Conservation (phyloP, 2,113 vertebrate species). For the Pangasianodon hypophthalmus region DNA sequence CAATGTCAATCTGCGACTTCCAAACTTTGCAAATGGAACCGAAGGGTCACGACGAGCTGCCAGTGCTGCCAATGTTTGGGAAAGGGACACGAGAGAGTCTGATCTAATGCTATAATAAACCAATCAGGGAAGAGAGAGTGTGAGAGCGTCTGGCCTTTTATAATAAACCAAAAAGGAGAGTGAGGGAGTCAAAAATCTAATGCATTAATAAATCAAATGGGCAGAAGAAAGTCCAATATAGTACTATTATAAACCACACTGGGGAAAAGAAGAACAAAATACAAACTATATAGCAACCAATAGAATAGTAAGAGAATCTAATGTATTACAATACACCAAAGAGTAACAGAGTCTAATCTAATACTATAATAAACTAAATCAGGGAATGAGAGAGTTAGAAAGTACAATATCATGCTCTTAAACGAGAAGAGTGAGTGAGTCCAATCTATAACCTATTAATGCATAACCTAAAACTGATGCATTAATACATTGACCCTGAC, state of each 20-base stretch:
- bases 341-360: neutral
- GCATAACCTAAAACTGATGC: neutral
- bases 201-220: neutral
- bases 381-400: too few species aligned
- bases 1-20: neutral
- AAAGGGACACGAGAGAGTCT: neutral
- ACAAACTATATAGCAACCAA: neutral
- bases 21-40: neutral
- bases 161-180: neutral
- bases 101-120: neutral
- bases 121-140: neutral
- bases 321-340: neutral
- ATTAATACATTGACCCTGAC: neutral
- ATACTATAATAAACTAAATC: too few species aligned
- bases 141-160: too few species aligned
- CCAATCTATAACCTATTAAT: neutral
- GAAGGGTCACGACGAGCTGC: neutral
- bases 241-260: neutral
- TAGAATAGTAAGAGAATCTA: neutral
- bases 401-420: too few species aligned
- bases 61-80: neutral
- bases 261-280: neutral
- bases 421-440: too few species aligned
- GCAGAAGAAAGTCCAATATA: neutral
- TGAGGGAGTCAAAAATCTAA: neutral